These are phyloP conservation scores for Prinia subflava DNA, from an alignment of 2,113 vertebrate species.

Conservation along the genomic window DNA sequence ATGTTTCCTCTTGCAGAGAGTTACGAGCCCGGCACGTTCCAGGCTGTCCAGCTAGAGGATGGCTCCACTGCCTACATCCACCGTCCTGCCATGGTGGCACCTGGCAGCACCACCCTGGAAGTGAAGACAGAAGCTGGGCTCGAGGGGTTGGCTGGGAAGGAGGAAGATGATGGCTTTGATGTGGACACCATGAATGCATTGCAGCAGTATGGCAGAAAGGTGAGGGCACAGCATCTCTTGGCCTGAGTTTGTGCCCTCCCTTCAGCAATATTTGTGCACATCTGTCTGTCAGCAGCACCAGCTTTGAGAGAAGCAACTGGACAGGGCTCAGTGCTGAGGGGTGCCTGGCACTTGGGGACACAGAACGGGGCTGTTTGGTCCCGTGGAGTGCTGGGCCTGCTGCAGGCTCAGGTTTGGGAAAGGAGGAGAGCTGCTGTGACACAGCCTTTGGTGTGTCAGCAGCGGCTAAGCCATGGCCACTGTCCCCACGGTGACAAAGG, in stretches of 20 bases:
- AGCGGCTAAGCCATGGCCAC: neutral
- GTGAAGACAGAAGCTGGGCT: slow-evolving; percentile 71
- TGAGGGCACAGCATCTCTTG: neutral
- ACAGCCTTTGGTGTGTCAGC: neutral
- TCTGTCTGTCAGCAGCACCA: neutral
- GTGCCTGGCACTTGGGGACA: neutral
- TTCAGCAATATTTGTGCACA: neutral
- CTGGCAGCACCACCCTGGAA: slow-evolving; percentile 66
- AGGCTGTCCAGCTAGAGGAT: slow-evolving; percentile 79
- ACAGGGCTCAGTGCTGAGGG: neutral
- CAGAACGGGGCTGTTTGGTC: neutral
- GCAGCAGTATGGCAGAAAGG: slow-evolving; percentile 72
- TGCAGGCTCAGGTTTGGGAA: neutral
- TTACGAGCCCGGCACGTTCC: slow-evolving; percentile 72
- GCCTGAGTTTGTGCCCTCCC: neutral
- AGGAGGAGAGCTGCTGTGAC: neutral
- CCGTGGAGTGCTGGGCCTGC: neutral
- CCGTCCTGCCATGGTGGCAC: slow-evolving; percentile 54
- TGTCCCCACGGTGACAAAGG: neutral
- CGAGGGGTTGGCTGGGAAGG: slow-evolving; percentile 59
- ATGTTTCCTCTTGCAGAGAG: slow-evolving; percentile 60
- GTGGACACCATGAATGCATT: slow-evolving; percentile 64
- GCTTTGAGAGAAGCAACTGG: neutral
- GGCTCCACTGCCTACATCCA: slow-evolving; percentile 83
- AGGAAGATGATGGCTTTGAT: slow-evolving; percentile 58